A percentile compares a stretch with the other conserved stretches of the same genome.
Evolutionary conservation across 2,797 vertebrate species (phyloP).

Genomic region (Pipistrellus kuhlii): DNA sequence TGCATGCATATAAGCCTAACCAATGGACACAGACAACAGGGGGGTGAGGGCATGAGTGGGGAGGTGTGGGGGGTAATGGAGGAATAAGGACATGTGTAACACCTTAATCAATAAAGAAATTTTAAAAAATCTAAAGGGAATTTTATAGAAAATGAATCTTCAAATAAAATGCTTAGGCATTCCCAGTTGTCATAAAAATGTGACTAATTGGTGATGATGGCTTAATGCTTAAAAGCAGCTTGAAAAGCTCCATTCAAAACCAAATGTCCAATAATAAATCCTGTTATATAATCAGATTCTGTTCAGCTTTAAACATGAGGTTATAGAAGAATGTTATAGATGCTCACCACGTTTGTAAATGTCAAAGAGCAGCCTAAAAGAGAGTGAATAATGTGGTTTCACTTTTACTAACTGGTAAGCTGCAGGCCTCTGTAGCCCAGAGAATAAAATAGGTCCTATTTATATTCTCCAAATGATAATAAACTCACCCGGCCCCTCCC

Average conservation of each 20-base stretch:
- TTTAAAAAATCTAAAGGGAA: neutral
- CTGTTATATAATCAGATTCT: conserved; percentile 11
- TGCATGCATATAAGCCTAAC: too few relatives aligned
- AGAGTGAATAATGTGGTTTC: conserved; percentile 16
- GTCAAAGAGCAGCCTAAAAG: neutral
- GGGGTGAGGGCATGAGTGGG: too few relatives aligned
- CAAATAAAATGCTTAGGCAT: conserved; percentile 12
- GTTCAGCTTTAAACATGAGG: conserved; percentile 32
- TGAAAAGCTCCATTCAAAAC: conserved; percentile 11
- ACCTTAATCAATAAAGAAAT: too few relatives aligned
- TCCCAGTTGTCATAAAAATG: conserved; percentile 35
- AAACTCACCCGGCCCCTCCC: neutral
- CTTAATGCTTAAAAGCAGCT: conserved; percentile 42
- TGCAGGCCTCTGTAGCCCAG: neutral
- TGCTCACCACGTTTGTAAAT: neutral
- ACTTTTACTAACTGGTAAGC: conserved; percentile 22
- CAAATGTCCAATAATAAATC: conserved; percentile 27
- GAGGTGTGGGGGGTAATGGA: too few relatives aligned
- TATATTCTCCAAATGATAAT: conserved; percentile 9
- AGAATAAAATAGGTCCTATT: conserved; percentile 6
- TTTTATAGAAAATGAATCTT: conserved; percentile 35
- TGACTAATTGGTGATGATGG: conserved; percentile 11
- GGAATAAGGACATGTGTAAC: too few relatives aligned
- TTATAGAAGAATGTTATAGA: conserved; percentile 34
- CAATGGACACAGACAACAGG: too few relatives aligned